phyloP scores from a whole-genome alignment of 2,113 vertebrate genomes.

The Rhinopomastus cyanomelas region DNA sequence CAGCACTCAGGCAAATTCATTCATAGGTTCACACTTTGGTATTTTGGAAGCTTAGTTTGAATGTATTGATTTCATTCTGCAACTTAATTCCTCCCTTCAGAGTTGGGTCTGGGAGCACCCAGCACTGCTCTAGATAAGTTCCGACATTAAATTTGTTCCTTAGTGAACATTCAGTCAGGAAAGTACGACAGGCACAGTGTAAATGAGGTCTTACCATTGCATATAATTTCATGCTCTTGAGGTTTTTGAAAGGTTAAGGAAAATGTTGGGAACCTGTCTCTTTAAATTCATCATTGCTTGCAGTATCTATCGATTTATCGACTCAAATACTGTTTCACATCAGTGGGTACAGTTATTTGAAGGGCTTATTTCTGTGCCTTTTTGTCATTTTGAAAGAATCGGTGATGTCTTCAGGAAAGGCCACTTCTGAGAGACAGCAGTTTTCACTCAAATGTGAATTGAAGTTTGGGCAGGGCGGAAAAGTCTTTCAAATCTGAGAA shows the following conservation, averaged over 20 bases:
- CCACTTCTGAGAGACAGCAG: background rate
- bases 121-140: background rate
- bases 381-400: background rate
- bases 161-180: background rate
- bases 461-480: background rate
- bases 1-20: background rate
- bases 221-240: background rate
- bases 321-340: background rate
- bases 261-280: background rate
- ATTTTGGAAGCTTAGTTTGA: background rate
- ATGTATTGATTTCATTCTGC: background rate
- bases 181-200: background rate
- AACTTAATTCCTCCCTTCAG: background rate
- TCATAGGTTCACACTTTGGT: background rate
- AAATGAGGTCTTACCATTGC: background rate
- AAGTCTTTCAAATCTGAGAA: background rate
- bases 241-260: constrained; percentile 5
- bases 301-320: background rate
- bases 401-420: background rate
- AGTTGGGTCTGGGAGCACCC: background rate
- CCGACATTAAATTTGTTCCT: background rate
- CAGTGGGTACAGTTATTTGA: background rate
- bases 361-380: background rate
- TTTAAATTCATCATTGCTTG: background rate
- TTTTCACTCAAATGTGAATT: background rate